Base-by-base conservation (phyloP, 2,888 invertebrate species). In the Patella caerulea region DNA sequence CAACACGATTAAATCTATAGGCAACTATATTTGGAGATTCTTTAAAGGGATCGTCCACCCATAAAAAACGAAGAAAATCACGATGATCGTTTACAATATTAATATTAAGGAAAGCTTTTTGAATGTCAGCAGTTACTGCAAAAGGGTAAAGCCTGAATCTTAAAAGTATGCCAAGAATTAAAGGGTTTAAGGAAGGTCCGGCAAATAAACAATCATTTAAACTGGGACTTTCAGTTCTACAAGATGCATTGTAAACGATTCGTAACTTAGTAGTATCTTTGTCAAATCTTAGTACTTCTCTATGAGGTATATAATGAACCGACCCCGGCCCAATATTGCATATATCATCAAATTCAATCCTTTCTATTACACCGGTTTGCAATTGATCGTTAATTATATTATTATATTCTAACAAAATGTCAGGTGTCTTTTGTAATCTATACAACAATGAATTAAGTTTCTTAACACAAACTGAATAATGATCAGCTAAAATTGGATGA, bases 71-170 rank as follows among this genome's bases (percentile, higher is more conserved):
- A 19, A 59, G 59, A 59, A 19, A 59, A 59, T 59, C 59, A 19
- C 59, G 7, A 59, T 59, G 59, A 19, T 59, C 59, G 19, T 59
- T 59, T 59, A 15, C 59, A 65, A 59, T 59, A 59, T 17, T 19
- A 59, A 59, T 59, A 59, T 59, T 59, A 19, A 65, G 24, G 65
- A n/a, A 65, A 19, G 19, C 65, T 65, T 65, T 65, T 65, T 65
- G 65, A 65, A 65, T 65, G 14, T 65, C 65, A 19, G 65, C 19
- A 19, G 65, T 65, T 19, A 65, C n/a, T 65, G 65, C 65, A 65
- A 19, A 9, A 65, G 65, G 19, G 4, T 12, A 19, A n/a, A 65
- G n/a, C 11, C 19, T n/a, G 12, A 65, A 65, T 9, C 65, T n/a
- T 19, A 65, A 24, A 11, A n/a, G 24, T 19, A 65, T 19, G 19